Conservation (phyloP, 2,888 invertebrate genomes). For the Nephrotoma appendiculata region DNA sequence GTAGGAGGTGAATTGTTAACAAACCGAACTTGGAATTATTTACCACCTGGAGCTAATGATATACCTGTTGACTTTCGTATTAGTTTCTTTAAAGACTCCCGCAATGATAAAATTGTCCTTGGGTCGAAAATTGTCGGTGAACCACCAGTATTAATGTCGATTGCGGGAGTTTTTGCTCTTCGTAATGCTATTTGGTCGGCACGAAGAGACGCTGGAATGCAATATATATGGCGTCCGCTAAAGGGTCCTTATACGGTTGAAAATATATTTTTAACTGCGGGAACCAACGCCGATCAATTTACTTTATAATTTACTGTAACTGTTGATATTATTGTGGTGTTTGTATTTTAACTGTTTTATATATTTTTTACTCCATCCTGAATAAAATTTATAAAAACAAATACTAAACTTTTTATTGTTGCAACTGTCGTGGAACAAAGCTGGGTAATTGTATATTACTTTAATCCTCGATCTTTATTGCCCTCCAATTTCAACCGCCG, state of each 20-base stretch:
- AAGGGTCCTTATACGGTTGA: slow-evolving; percentile 39
- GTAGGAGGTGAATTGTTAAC: slow-evolving; percentile 44
- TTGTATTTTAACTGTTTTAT: neutral
- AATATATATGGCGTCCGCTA: slow-evolving; percentile 39
- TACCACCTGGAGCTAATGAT: slow-evolving; percentile 61
- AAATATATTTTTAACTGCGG: slow-evolving; percentile 29
- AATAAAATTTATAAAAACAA: neutral
- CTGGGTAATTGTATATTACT: too few species aligned
- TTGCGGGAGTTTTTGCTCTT: slow-evolving; percentile 41
- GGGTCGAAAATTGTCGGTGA: slow-evolving; percentile 55
- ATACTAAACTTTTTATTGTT: neutral
- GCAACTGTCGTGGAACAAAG: too few species aligned
- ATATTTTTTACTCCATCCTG: neutral
- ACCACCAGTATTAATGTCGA: slow-evolving; percentile 36
- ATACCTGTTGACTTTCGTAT: slow-evolving; percentile 63
- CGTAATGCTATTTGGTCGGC: slow-evolving; percentile 46
- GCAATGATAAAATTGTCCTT: slow-evolving; percentile 50
- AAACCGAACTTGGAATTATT: slow-evolving; percentile 69
- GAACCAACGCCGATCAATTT: slow-evolving; percentile 7
- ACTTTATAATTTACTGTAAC: neutral
- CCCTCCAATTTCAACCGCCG: too few species aligned
- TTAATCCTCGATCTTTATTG: too few species aligned
- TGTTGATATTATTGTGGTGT: neutral
- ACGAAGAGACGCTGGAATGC: slow-evolving; percentile 42
- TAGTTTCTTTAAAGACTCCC: slow-evolving; percentile 47